Conservation (phyloP, 2,888 invertebrate species). For the Melanargia galathea region DNA sequence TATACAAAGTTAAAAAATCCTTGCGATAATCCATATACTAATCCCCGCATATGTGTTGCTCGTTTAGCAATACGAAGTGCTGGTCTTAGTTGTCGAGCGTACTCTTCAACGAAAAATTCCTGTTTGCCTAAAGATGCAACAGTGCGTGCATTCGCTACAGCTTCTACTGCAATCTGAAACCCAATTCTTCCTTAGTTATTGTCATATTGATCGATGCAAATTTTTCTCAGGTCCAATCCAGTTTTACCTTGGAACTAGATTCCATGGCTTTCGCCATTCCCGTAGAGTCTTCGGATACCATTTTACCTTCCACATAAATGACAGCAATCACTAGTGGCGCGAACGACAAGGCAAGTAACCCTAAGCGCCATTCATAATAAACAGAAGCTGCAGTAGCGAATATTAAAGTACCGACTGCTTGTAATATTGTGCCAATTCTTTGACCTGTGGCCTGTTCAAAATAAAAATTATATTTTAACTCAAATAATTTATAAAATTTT, state of each 20-base stretch:
- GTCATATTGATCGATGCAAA: not conserved
- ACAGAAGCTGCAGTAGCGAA: constrained; percentile 85
- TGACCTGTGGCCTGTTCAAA: constrained; percentile 87
- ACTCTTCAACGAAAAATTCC: constrained; percentile 84
- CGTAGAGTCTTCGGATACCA: constrained; percentile 84
- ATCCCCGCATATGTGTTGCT: constrained; percentile 85
- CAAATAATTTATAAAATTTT: not conserved
- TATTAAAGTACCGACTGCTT: constrained; percentile 86
- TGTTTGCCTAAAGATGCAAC: constrained; percentile 88
- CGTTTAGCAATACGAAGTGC: constrained; percentile 82
- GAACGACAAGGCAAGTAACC: constrained; percentile 87
- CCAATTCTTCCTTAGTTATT: not conserved
- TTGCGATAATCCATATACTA: constrained; percentile 87
- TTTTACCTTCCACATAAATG: constrained; percentile 85
- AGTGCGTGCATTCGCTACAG: constrained; percentile 89
- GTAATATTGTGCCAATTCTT: constrained; percentile 88
- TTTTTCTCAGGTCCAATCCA: not conserved
- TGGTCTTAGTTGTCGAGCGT: constrained; percentile 82
- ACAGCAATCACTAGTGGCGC: constrained; percentile 86
- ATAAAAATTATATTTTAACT: constrained; percentile 37
- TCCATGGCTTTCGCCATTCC: constrained; percentile 87
- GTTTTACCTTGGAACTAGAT: constrained; percentile 85
- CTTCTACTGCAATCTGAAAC: constrained; percentile 87
- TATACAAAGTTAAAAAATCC: constrained; percentile 88
- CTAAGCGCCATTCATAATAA: constrained; percentile 88